Evolutionary conservation across 2,113 vertebrate species (phyloP).

Genomic region (Psilopogon haemacephalus): DNA sequence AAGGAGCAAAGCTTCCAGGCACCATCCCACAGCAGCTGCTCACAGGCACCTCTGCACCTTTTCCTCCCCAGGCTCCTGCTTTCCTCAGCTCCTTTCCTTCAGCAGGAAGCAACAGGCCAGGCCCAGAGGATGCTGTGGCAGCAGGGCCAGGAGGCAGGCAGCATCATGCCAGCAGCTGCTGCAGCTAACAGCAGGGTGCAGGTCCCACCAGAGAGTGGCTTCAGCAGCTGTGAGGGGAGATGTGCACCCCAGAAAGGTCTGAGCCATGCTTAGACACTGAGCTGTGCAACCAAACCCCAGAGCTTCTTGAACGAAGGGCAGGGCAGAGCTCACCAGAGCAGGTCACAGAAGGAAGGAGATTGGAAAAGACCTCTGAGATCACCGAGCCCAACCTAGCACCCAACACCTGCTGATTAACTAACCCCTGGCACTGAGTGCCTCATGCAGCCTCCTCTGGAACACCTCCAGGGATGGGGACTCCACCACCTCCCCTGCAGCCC

Average conservation of each 20-base stretch:
- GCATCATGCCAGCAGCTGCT: background rate
- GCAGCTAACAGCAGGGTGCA: background rate
- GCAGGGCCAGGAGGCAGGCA: background rate
- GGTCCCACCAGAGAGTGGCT: fast-evolving
- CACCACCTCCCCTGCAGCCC: too few species aligned
- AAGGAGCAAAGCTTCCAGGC: background rate
- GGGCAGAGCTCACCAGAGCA: background rate
- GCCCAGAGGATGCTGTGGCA: background rate
- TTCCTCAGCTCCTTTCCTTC: background rate
- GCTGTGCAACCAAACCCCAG: background rate
- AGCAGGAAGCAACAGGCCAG: background rate
- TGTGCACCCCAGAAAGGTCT: background rate
- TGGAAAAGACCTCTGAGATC: too few species aligned
- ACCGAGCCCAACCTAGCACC: too few species aligned
- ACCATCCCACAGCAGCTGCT: background rate
- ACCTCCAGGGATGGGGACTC: too few species aligned
- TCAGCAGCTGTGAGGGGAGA: background rate
- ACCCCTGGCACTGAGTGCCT: too few species aligned
- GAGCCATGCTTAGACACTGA: background rate
- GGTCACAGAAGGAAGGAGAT: too few species aligned
- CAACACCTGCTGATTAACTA: too few species aligned
- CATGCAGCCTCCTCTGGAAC: too few species aligned
- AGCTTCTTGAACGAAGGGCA: background rate
- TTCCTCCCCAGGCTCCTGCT: fast-evolving
- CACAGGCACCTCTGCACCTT: background rate